A percentile compares a stretch with the other conserved stretches of the same genome.
Evolutionary conservation across 2,113 vertebrate genomes (phyloP).

Genomic region (Zingel zingel): DNA sequence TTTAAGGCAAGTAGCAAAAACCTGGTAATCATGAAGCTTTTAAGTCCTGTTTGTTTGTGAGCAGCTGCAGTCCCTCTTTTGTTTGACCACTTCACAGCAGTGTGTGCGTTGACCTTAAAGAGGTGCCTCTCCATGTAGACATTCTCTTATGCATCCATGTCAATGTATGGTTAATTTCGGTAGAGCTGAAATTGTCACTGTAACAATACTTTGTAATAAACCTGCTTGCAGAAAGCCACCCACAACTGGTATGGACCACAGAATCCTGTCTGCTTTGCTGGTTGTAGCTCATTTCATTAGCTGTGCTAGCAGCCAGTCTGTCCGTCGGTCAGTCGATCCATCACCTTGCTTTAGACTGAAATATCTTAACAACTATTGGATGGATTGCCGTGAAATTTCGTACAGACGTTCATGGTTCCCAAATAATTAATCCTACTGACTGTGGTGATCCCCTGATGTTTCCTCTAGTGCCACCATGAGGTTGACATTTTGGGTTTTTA

Average conservation of each 20-base stretch:
- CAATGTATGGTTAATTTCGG: conserved; percentile 92
- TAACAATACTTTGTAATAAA: conserved; percentile 97
- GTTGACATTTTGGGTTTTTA: not conserved
- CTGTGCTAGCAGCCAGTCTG: not conserved
- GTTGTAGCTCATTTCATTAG: not conserved
- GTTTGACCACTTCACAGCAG: conserved; percentile 81
- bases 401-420: not conserved
- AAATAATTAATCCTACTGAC: not conserved
- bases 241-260: conserved; percentile 52
- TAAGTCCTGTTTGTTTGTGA: conserved; percentile 74
- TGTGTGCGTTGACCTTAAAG: conserved; percentile 83
- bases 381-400: not conserved
- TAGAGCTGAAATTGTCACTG: conserved; percentile 94
- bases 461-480: too few species aligned
- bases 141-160: conserved; percentile 89
- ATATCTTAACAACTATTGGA: not conserved
- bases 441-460: too few species aligned
- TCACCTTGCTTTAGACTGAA: not conserved
- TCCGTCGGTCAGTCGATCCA: not conserved
- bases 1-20: conserved; percentile 73
- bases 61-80: conserved; percentile 78
- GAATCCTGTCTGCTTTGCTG: conserved; percentile 32
- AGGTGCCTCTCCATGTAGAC: conserved; percentile 85
- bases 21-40: conserved; percentile 68
- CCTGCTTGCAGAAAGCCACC: conserved; percentile 94